Conservation (phyloP, 2,797 vertebrate genomes). For the Pipistrellus pygmaeus region DNA sequence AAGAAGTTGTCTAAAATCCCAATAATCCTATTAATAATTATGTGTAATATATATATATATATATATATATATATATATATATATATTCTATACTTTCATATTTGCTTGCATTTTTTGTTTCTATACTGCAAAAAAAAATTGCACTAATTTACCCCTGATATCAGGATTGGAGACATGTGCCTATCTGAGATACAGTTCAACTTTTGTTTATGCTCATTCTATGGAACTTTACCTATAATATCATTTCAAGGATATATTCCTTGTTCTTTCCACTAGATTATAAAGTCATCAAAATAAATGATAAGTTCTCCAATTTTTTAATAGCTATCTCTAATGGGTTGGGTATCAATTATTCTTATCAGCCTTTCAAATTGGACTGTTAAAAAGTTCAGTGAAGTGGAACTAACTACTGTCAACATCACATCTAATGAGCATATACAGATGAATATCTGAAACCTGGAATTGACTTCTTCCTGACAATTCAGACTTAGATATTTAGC, state of each 20-base stretch:
- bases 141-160: neutral
- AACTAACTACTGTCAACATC: constrained; percentile 69
- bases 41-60: no score
- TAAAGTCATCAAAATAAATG: constrained; percentile 62
- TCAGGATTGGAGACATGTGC: neutral
- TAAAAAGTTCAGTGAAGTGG: constrained; percentile 67
- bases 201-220: neutral
- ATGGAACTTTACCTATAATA: constrained; percentile 15
- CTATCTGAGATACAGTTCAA: constrained; percentile 11
- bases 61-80: neutral
- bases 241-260: constrained; percentile 66
- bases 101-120: neutral
- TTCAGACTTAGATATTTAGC: neutral
- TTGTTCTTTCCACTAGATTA: constrained; percentile 36
- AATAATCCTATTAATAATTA: neutral
- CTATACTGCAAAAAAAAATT: neutral
- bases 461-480: constrained; percentile 26
- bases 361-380: constrained; percentile 72
- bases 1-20: neutral
- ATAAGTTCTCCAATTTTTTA: constrained; percentile 57
- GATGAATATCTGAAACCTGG: neutral
- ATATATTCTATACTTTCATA: neutral
- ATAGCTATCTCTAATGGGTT: constrained; percentile 59
- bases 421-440: constrained; percentile 69
- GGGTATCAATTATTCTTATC: constrained; percentile 71